phyloP scores from a whole-genome alignment of 2,888 invertebrate genomes.

The Leucophora obtusa region DNA sequence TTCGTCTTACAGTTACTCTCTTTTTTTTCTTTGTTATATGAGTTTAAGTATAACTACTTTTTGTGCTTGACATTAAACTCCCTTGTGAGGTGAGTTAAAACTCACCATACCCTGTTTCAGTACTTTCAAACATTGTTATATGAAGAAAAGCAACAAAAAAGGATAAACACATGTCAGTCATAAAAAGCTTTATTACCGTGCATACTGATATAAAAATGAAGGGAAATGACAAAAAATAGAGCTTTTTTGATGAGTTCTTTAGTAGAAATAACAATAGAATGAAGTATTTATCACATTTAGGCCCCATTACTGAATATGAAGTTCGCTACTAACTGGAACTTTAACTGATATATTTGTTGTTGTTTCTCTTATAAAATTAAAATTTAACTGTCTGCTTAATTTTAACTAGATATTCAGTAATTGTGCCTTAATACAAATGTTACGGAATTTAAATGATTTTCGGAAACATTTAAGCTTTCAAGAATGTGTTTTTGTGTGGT shows the following conservation, averaged over 20 bases:
- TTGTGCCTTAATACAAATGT: conserved; percentile 3
- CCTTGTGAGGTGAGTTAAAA: not conserved
- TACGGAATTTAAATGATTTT: conserved; percentile 2
- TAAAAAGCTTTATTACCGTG: conserved; percentile 24
- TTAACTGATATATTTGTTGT: too few species aligned
- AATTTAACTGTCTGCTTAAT: too few species aligned
- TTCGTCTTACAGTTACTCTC: not conserved
- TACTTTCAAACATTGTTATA: not conserved
- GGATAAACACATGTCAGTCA: not conserved
- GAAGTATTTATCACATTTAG: not conserved
- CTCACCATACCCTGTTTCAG: not conserved
- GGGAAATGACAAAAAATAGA: not conserved
- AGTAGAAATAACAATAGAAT: not conserved
- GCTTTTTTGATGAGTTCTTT: conserved; percentile 17
- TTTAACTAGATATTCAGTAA: too few species aligned
- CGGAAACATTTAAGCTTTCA: not conserved
- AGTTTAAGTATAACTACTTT: conserved; percentile 19
- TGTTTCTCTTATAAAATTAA: too few species aligned
- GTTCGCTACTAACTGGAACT: too few species aligned
- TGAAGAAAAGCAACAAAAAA: not conserved
- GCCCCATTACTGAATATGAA: too few species aligned
- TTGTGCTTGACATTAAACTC: not conserved
- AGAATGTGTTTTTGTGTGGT: not conserved
- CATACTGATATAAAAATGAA: not conserved
- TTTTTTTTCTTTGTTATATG: not conserved